Percentiles rank a stretch among this genome's conserved stretches.
Conservation (phyloP, 2,113 vertebrate species). For the Rhinichthys klamathensis region DNA sequence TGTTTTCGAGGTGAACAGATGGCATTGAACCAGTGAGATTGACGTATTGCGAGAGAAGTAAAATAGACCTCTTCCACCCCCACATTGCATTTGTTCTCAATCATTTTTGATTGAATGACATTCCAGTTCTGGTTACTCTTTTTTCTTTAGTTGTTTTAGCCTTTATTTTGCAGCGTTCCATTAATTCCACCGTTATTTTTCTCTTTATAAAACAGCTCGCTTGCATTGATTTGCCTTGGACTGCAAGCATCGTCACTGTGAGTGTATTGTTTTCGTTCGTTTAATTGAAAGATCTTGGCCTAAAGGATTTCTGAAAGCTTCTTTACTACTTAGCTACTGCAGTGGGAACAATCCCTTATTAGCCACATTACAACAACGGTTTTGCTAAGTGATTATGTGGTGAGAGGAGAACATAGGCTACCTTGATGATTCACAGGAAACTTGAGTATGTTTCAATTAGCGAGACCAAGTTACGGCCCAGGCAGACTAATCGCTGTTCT, state of each 20-base stretch:
- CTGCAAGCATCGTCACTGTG: slow-evolving; percentile 3
- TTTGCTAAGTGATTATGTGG: slow-evolving; percentile 16
- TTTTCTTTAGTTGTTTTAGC: neutral
- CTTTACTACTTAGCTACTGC: slow-evolving; percentile 2
- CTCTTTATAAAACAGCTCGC: neutral
- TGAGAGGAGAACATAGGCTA: neutral
- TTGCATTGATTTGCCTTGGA: slow-evolving; percentile 7
- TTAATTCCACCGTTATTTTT: neutral
- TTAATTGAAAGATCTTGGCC: slow-evolving; percentile 38
- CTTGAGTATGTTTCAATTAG: neutral
- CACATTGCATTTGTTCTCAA: neutral
- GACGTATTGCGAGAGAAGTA: neutral
- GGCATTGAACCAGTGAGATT: slow-evolving; percentile 40
- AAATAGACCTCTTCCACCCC: neutral
- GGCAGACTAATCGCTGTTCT: neutral
- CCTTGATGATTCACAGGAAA: slow-evolving; percentile 34
- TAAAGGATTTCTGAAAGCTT: slow-evolving; percentile 27
- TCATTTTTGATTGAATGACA: neutral
- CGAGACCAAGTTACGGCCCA: neutral
- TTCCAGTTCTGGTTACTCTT: neutral
- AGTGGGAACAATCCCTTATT: slow-evolving; percentile 6
- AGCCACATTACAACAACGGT: slow-evolving; percentile 28
- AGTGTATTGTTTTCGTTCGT: slow-evolving; percentile 1
- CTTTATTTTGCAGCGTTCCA: neutral
- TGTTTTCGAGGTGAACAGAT: slow-evolving; percentile 43